phyloP scores from a whole-genome alignment of 1,140 invertebrate genomes.

The Ostrea edulis region DNA sequence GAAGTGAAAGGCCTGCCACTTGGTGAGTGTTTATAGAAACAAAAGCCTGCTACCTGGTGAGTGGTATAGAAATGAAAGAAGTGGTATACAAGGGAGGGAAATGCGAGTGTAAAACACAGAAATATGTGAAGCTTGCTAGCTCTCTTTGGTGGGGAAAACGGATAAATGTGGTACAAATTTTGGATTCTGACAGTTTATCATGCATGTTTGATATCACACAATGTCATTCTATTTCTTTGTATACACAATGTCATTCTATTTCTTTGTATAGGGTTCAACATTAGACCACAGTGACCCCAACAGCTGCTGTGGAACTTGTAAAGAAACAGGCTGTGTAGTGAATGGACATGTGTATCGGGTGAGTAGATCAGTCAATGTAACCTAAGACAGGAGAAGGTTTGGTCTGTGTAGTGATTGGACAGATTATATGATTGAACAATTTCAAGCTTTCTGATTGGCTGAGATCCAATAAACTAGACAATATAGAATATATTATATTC shows the following conservation, averaged over 20 bases:
- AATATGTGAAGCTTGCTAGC: not conserved
- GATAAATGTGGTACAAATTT: no score
- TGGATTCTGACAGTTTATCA: no score
- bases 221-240: not conserved
- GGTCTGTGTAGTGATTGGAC: no score
- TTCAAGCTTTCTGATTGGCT: no score
- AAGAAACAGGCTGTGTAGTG: constrained; percentile 61
- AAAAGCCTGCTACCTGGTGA: not conserved
- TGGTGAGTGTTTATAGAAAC: not conserved
- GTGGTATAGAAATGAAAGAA: not conserved
- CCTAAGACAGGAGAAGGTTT: no score
- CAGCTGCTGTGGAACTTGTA: constrained; percentile 65
- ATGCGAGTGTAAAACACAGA: not conserved
- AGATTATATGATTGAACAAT: no score
- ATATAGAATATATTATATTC: no score
- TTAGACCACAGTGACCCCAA: constrained; percentile 23
- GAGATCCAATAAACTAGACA: no score
- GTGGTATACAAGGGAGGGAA: not conserved
- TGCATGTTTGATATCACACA: no score
- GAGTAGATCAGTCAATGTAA: not conserved
- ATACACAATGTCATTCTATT: not conserved
- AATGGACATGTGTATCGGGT: constrained; percentile 64
- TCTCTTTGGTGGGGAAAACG: not conserved
- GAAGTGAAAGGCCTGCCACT: not conserved
- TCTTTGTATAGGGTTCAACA: not conserved